Evolutionary conservation across 1,140 invertebrate species (phyloP).

Genomic region (Chrysopa pallens): DNA sequence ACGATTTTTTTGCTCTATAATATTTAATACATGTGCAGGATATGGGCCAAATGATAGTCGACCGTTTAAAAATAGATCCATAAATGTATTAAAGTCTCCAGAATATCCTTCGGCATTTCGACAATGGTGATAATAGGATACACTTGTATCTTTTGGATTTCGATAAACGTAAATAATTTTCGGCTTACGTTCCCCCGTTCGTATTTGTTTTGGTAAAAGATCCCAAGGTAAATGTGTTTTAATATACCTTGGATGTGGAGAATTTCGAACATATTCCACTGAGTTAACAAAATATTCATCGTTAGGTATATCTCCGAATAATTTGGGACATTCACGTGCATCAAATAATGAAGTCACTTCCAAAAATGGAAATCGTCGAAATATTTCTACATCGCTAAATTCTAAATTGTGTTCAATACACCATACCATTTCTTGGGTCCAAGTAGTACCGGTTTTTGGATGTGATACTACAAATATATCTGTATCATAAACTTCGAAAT

Average conservation of each 20-base stretch:
- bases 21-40: too few species aligned
- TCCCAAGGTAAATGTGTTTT: constrained; percentile 52
- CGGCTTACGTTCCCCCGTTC: constrained; percentile 24
- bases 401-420: constrained; percentile 29
- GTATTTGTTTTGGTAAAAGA: constrained; percentile 38
- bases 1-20: too few species aligned
- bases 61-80: constrained; percentile 38
- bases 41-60: too few species aligned
- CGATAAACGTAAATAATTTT: constrained; percentile 60
- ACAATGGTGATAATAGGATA: constrained; percentile 61
- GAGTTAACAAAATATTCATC: constrained; percentile 18
- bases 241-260: constrained; percentile 35
- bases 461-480: constrained; percentile 32
- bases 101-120: constrained; percentile 35
- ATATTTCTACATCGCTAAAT: constrained; percentile 21
- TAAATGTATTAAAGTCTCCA: constrained; percentile 43
- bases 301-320: constrained; percentile 14
- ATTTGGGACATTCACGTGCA: constrained; percentile 1
- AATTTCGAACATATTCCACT: constrained; percentile 20
- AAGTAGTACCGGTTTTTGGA: constrained; percentile 32
- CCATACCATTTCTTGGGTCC: constrained; percentile 41
- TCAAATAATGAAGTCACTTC: constrained; percentile 7
- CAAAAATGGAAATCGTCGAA: constrained; percentile 22
- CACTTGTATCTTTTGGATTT: constrained; percentile 63
- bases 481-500: constrained; percentile 26